Evolutionary conservation across 2,888 invertebrate genomes (phyloP), one percentile per base, ranked within the genome.

Genomic region (Itoplectis maculator): DNA sequence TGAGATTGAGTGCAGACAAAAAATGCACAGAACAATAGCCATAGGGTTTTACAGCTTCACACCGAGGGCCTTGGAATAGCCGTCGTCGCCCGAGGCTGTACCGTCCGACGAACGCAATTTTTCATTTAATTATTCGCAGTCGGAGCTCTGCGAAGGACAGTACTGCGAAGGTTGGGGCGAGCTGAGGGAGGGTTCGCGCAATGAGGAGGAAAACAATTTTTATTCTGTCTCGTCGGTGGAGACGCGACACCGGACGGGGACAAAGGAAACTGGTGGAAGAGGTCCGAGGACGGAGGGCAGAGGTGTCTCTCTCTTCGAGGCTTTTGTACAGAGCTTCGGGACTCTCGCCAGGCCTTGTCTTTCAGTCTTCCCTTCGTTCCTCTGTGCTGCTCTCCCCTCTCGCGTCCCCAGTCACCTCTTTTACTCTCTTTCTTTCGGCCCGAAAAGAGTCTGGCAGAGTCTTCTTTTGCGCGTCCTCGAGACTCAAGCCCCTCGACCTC

Each of bases 391-490:
- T n/a, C n/a, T n/a, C n/a, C n/a, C n/a, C n/a, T n/a, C n/a, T n/a
- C n/a, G n/a, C n/a, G n/a, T n/a, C 18, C 51, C 20, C 35, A n/a
- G 0, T 3, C 40, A 11, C 11, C 18, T 2, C 23, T 35, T 54
- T 63, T 51, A 5, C 29, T 42, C 8, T 35, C 56, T 35, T 29
- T 66, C 35, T 56, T 35, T 66, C 45, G 68, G 35, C 77, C 51
- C 51, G 40, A 73, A 69, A 29, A 59, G 47, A 49, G 45, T 70
- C 47, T 66, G 15, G 7, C 18, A 23, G 29, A 45, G 47, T 68
- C 59, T 74, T 72, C 37, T 20, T 40, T 20, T 23, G 35, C 61
- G 20, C 56, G 29, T 69, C 11, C 77, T 80, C 76, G 81, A 83
- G 76, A 81, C 66, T 68, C 23, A 15, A 69, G 47, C 45, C 59